phyloP scores from a whole-genome alignment of 2,888 invertebrate genomes.

The Drosophila nr. perissopoda region DNA sequence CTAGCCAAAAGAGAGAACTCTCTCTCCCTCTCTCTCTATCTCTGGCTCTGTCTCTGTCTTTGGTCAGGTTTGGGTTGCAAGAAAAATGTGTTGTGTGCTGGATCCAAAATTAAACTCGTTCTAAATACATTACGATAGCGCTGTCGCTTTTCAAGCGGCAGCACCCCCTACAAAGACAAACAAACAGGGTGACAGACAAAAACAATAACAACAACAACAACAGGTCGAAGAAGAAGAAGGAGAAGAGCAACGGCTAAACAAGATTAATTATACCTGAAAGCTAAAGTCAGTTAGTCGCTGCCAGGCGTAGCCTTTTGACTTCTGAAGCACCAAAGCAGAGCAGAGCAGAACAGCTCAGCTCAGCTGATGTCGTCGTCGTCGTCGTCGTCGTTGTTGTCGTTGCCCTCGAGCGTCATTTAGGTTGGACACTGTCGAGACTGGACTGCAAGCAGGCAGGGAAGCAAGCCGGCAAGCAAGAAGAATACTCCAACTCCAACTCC shows the following conservation, averaged over 20 bases:
- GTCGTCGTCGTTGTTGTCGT: conserved; percentile 63
- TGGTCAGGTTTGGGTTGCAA: conserved; percentile 48
- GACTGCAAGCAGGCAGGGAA: conserved; percentile 13
- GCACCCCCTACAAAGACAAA: conserved; percentile 53
- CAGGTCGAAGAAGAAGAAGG: conserved; percentile 19
- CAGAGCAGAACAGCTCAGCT: conserved; percentile 1
- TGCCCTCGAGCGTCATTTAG: conserved; percentile 76
- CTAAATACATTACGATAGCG: conserved; percentile 74
- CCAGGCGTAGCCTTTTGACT: conserved; percentile 76
- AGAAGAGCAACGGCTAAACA: conserved; percentile 73
- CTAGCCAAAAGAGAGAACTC: neutral
- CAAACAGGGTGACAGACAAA: conserved; percentile 69
- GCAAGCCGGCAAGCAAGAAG: conserved; percentile 9
- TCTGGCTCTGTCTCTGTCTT: neutral
- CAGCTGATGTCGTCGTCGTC: conserved; percentile 8
- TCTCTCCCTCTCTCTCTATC: neutral
- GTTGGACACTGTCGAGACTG: conserved; percentile 35
- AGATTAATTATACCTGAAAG: conserved; percentile 84
- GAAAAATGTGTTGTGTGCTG: conserved; percentile 74
- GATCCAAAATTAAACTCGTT: conserved; percentile 77
- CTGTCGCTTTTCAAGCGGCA: conserved; percentile 57
- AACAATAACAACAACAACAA: conserved; percentile 34
- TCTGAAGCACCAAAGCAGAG: conserved; percentile 44
- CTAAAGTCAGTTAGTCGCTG: conserved; percentile 71
- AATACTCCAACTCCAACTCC: neutral